Evolutionary conservation across 1,140 invertebrate species (phyloP).

Genomic region (Meloidogyne exigua): DNA sequence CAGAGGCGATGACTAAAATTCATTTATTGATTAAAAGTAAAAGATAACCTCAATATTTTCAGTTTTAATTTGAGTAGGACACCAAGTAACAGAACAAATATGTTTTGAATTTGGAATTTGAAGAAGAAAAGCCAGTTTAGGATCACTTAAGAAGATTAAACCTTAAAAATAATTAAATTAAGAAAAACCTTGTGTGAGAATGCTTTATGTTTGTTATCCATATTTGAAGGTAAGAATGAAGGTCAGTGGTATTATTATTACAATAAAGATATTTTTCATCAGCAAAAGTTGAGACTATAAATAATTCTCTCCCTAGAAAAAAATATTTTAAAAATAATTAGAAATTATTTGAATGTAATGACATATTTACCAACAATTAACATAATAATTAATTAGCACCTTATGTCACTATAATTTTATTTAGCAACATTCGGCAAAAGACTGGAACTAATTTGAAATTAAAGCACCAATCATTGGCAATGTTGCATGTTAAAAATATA

Average conservation of each 20-base stretch:
- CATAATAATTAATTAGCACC: not conserved
- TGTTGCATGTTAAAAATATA: not conserved
- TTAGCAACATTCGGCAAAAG: constrained; percentile 1
- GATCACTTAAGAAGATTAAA: constrained; percentile 8
- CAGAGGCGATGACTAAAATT: not conserved
- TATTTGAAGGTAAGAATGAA: constrained; percentile 14
- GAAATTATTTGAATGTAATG: not conserved
- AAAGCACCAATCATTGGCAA: not conserved
- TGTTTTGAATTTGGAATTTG: constrained; percentile 16
- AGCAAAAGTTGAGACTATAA: constrained; percentile 11
- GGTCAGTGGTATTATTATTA: not conserved
- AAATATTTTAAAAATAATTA: not conserved
- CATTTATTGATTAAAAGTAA: not conserved
- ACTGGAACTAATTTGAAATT: not conserved
- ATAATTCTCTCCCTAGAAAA: constrained; percentile 9
- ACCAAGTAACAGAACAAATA: constrained; percentile 14
- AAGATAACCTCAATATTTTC: not conserved
- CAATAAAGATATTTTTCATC: constrained; percentile 17
- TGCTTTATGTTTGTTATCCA: constrained; percentile 12
- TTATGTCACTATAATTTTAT: not conserved
- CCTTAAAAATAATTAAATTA: not conserved
- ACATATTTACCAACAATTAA: constrained; percentile 2
- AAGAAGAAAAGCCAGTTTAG: constrained; percentile 15
- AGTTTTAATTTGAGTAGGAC: constrained; percentile 7
- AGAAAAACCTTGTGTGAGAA: not conserved